Conservation (phyloP, 2,113 vertebrate genomes). For the Sturnira hondurensis region DNA sequence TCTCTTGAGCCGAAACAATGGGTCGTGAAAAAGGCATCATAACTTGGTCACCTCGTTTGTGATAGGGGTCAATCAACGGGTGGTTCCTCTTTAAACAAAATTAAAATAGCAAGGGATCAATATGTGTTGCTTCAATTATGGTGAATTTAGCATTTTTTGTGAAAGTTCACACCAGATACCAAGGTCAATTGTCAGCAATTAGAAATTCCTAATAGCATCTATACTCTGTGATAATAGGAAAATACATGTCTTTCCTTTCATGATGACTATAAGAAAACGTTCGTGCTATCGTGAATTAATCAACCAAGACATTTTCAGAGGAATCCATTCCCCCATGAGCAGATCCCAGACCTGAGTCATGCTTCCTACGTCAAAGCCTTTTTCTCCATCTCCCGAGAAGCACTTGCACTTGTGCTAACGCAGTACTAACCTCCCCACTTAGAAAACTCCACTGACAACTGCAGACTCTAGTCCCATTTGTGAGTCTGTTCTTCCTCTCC, state of each 20-base stretch:
- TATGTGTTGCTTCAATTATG: neutral
- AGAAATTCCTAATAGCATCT: neutral
- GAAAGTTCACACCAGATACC: neutral
- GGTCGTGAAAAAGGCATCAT: neutral
- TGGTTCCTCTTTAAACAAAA: neutral
- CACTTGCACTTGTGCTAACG: neutral
- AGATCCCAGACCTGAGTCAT: neutral
- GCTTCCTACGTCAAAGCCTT: neutral
- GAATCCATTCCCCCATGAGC: accelerated
- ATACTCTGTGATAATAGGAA: neutral
- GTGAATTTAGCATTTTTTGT: neutral
- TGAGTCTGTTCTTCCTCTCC: neutral
- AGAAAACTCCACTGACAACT: neutral
- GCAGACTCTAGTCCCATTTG: neutral
- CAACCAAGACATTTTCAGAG: neutral
- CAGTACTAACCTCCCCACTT: neutral
- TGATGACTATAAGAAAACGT: neutral
- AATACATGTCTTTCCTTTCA: neutral
- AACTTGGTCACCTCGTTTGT: neutral
- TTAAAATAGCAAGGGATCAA: neutral
- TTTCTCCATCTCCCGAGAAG: neutral
- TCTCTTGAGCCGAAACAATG: neutral
- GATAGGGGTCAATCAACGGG: neutral
- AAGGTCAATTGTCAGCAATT: neutral
- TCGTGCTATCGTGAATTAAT: neutral